Base-by-base conservation (phyloP, 64 coral and sea anemone genomes). In the Porites lutea region DNA sequence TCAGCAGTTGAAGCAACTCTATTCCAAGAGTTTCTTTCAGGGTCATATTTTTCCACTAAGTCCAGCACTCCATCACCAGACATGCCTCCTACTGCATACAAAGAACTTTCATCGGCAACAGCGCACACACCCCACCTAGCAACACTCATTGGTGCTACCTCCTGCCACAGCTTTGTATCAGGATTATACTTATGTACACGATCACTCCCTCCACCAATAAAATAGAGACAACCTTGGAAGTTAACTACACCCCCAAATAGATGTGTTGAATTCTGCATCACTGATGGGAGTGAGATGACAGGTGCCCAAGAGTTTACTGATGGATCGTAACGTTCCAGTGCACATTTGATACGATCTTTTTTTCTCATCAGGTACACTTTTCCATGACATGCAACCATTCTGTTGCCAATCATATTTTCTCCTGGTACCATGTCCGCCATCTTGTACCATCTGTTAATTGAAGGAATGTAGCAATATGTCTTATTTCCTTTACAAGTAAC, bases 271-370 rank as follows among this genome's bases (percentile, higher is more conserved):
- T 37, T 37, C 27, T 37, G 27, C 27, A 37, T 37, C 10, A 73
- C 79, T 52, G 67, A 53, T 45, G 90, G 37, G 16, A 51, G 59
- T 19, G 71, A 74, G 43, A 68, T 74, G 13, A 74, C 79, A 83
- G 62, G 51, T 60, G 90, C 85, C 90, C 90, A 92, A 2, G 79
- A 84, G 45, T 92, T 85, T 23, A 55, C 74, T 85, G 82, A 74
- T 6, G 90, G 90, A 14, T 92, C 90, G 64, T 92, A 92, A 20
- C 79, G 90, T 57, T 92, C 90, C 23, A 71, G 55, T 51, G 83
- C 72, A 3, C 79, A 18, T 53, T 79, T 64, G 18, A 78, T 68
- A 8, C 68, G 43, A n/a, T 68, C 55, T 2, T 82, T 82, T 52
- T 67, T 10, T 43, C 7, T 75, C 6, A 85, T 21, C 2, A 59